Percentiles rank a stretch among this genome's conserved stretches.
Evolutionary conservation across 2,113 vertebrate species (phyloP).

Genomic region (Scomber colias): DNA sequence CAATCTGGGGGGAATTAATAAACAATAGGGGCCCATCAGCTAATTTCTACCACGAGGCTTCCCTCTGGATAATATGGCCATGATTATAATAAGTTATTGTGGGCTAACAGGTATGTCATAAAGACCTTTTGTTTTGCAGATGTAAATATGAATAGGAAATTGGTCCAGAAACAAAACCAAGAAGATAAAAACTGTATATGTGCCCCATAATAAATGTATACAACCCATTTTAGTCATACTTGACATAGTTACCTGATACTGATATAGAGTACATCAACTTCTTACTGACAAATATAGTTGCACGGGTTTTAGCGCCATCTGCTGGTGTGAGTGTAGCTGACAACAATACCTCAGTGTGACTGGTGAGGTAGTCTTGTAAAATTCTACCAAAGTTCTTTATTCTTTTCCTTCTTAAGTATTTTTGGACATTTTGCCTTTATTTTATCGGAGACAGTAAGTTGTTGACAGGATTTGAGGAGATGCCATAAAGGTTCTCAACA

Average conservation of each 20-base stretch:
- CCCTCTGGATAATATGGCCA: not conserved
- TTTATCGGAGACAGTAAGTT: too few species aligned
- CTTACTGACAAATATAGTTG: not conserved
- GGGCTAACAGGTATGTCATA: not conserved
- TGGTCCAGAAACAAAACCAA: not conserved
- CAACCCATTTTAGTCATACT: not conserved
- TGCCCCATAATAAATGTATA: not conserved
- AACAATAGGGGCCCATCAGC: too few species aligned
- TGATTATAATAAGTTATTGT: not conserved
- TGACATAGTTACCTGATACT: too few species aligned
- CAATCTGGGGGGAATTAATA: too few species aligned
- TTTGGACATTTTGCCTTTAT: not conserved
- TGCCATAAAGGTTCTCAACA: not conserved
- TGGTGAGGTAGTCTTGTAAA: not conserved
- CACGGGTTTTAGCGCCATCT: constrained; percentile 40
- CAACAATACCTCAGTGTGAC: constrained; percentile 31
- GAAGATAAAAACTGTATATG: not conserved
- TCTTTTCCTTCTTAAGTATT: too few species aligned
- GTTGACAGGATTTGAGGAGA: too few species aligned
- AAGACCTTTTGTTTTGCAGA: not conserved
- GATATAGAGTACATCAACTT: too few species aligned
- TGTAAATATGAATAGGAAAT: not conserved
- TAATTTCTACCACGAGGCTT: not conserved
- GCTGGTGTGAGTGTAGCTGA: constrained; percentile 32
- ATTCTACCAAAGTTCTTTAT: too few species aligned